Evolutionary conservation across 2,797 vertebrate genomes (phyloP), one percentile per base, ranked within the genome.

Genomic region (Cossypha niveicapilla): DNA sequence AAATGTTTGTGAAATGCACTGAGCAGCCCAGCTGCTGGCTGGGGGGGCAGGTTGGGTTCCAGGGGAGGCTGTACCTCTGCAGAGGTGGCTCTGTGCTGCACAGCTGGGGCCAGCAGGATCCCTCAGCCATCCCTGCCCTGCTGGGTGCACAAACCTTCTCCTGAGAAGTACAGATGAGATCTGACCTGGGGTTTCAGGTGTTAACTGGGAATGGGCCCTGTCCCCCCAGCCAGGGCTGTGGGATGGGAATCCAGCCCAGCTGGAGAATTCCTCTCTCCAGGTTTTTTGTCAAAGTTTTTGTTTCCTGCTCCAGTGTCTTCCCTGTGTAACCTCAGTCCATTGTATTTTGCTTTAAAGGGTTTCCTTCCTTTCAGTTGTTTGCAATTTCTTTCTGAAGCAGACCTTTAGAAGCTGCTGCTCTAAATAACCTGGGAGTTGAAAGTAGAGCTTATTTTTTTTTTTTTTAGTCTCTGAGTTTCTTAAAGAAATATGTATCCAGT

Each of bases 321-420:
- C 5, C 51, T 60, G 7, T 37, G 19, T 60, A 56, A 86, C 73
- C 71, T 73, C 77, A 63, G 73, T 11, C 41, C 63, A 9, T 77
- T 83, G 23, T 32, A 8, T 66, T 72, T 76, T 12, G 57, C 34
- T 81, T 90, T 57, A 63, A 65, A 86, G 70, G 18, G 19, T 87
- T 93, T 90, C 83, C 90, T 94, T 94, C 94, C 94, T 88, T 32
- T 32, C 47, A 53, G 56, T 71, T 75, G 82, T 87, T 91, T 86
- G 44, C 56, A 30, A 7, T 90, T 61, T 48, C 67, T 83, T 57
- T 80, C 88, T 78, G 56, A 58, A 74, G 60, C 13, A 70, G 51
- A 13, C 22, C 48, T 79, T 66, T 18, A 67, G 50, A 74, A 90
- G 28, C 53, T 18, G 54, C 39, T 62, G 63, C 61, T 71, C 25